Percentiles rank a stretch among this genome's conserved stretches.
Conservation (phyloP, 2,888 invertebrate genomes). For the Neuroscelio doddi region DNA sequence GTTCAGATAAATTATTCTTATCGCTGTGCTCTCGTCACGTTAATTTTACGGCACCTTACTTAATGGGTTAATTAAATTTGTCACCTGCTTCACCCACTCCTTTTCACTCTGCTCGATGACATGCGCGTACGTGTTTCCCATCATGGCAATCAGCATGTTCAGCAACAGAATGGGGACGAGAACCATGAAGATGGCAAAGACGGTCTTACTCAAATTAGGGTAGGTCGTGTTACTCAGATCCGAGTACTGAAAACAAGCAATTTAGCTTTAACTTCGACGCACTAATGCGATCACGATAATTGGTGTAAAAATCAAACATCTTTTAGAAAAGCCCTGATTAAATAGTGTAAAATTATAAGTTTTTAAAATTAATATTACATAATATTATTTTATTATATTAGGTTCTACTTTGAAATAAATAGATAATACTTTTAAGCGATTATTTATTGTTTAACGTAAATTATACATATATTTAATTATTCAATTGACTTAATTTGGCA, state of each 20-base stretch:
- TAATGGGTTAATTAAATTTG: constrained; percentile 36
- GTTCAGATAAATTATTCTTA: constrained; percentile 25
- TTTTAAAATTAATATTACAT: too few species aligned
- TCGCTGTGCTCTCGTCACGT: constrained; percentile 15
- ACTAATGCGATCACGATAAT: constrained; percentile 17
- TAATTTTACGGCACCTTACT: constrained; percentile 17
- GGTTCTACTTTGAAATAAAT: too few species aligned
- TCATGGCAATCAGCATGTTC: constrained; percentile 99
- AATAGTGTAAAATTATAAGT: too few species aligned
- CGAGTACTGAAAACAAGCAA: constrained; percentile 82
- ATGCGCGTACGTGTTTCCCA: constrained; percentile 99
- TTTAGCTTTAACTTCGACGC: constrained; percentile 19
- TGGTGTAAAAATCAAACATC: constrained; percentile 27
- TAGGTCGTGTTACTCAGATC: constrained; percentile 93
- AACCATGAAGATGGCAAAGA: constrained; percentile 98
- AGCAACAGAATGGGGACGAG: constrained; percentile 96
- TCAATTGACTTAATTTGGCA: too few species aligned
- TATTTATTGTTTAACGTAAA: too few species aligned
- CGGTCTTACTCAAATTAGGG: constrained; percentile 92
- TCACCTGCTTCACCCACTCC: constrained; percentile 96
- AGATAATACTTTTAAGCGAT: too few species aligned
- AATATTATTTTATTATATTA: too few species aligned
- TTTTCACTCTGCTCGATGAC: constrained; percentile 99
- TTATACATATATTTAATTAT: too few species aligned
- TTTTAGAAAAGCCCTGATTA: constrained; percentile 4